Conservation (phyloP, 2,888 invertebrate genomes). For the Mesopsocus fuscifrons region DNA sequence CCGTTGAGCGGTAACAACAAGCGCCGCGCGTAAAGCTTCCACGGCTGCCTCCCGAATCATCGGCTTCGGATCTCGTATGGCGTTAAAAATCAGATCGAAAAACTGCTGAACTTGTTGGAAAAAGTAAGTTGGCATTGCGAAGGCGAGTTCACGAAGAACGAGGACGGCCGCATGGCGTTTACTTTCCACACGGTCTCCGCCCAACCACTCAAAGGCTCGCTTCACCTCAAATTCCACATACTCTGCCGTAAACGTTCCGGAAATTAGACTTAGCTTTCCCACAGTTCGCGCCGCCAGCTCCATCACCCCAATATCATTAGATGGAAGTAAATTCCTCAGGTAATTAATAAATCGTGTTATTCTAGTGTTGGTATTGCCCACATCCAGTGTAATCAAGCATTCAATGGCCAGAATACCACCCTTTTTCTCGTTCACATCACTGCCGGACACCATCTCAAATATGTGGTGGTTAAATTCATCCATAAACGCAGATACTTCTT, state of each 20-base stretch:
- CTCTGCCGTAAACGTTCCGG: conserved; percentile 85
- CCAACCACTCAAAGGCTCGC: conserved; percentile 87
- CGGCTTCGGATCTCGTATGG: conserved; percentile 78
- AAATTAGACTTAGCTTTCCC: conserved; percentile 76
- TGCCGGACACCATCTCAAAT: conserved; percentile 87
- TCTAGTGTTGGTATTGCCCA: conserved; percentile 75
- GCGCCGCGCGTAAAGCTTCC: conserved; percentile 82
- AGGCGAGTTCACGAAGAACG: conserved; percentile 79
- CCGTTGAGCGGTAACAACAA: conserved; percentile 87
- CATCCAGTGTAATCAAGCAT: conserved; percentile 82
- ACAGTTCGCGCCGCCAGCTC: conserved; percentile 91
- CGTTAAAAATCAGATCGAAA: conserved; percentile 84
- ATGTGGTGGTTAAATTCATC: conserved; percentile 92
- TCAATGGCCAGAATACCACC: conserved; percentile 95
- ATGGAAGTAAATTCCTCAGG: conserved; percentile 71
- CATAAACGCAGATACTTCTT: conserved; percentile 77
- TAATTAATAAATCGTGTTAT: conserved; percentile 88
- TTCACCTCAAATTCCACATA: conserved; percentile 98
- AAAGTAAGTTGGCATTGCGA: conserved; percentile 93
- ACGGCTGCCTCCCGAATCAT: conserved; percentile 84
- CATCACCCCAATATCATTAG: conserved; percentile 83
- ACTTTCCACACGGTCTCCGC: conserved; percentile 76
- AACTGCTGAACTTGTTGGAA: conserved; percentile 86
- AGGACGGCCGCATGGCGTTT: conserved; percentile 84
- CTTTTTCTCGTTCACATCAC: conserved; percentile 84